Evolutionary conservation across 2,888 invertebrate species (phyloP).

Genomic region (Anthophora plumipes): DNA sequence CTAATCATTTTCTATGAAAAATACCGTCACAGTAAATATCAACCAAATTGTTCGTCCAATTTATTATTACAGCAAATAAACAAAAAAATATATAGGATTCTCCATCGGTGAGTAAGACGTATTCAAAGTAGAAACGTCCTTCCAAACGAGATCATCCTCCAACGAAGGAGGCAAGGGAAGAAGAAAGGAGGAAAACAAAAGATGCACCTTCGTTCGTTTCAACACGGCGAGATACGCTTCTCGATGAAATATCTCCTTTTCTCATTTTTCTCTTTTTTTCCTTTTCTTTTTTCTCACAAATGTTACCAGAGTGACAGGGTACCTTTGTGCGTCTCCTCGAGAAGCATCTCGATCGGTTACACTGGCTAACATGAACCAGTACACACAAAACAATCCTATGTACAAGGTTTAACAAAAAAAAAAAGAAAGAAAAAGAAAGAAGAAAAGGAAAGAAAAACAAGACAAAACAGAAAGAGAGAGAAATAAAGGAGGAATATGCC

Average conservation of each 20-base stretch:
- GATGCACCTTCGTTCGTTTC: constrained; percentile 17
- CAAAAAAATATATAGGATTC: no score
- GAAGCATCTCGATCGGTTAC: constrained; percentile 13
- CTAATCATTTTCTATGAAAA: no score
- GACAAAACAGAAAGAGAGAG: neutral
- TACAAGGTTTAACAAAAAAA: neutral
- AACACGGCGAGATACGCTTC: neutral
- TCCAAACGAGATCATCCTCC: neutral
- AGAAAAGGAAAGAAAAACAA: neutral
- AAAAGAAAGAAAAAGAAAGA: neutral
- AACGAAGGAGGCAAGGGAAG: no score
- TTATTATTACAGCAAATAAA: no score
- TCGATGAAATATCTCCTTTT: neutral
- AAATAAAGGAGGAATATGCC: neutral
- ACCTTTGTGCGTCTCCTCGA: constrained; percentile 4
- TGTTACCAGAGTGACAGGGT: neutral
- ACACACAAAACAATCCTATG: neutral
- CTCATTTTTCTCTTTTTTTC: neutral
- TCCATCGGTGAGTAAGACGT: neutral
- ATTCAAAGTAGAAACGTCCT: neutral
- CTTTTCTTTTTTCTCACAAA: neutral
- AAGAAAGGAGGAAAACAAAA: neutral
- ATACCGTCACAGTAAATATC: no score
- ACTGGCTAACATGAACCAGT: neutral
- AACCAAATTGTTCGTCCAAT: no score